phyloP scores from a whole-genome alignment of 2,113 vertebrate genomes.

The Danio rerio region DNA sequence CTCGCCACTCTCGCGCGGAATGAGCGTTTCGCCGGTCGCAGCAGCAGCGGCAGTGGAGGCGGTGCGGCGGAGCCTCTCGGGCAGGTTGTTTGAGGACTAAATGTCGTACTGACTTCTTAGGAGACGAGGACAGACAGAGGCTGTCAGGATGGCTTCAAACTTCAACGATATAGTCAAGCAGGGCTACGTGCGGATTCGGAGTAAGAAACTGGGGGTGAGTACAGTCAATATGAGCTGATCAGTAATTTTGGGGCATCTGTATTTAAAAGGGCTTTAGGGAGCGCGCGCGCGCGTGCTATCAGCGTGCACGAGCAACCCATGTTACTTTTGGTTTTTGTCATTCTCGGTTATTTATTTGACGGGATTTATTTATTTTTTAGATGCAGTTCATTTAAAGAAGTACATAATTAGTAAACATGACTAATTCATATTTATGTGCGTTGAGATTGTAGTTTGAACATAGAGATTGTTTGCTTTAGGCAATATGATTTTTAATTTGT shows the following conservation, averaged over 20 bases:
- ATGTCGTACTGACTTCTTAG: slow-evolving; percentile 62
- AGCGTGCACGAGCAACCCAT: neutral
- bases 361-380: neutral
- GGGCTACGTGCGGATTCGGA: slow-evolving; percentile 96
- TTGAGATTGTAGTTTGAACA: no score
- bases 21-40: slow-evolving; percentile 69
- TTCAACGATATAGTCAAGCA: slow-evolving; percentile 99
- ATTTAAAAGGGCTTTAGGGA: slow-evolving; percentile 57
- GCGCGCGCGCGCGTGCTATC: neutral
- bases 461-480: no score
- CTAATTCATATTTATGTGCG: neutral
- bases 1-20: slow-evolving; percentile 73
- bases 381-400: neutral
- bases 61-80: slow-evolving; percentile 43
- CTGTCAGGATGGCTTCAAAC: slow-evolving; percentile 93
- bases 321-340: neutral
- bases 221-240: slow-evolving; percentile 67
- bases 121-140: slow-evolving; percentile 47
- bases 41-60: neutral
- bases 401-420: neutral
- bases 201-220: slow-evolving; percentile 99
- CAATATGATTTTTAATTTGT: no score
- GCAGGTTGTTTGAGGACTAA: slow-evolving; percentile 68
- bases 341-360: neutral
- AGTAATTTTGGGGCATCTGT: slow-evolving; percentile 63